Evolutionary conservation across 2,888 invertebrate species (phyloP).

Genomic region (Drosophila cognata): DNA sequence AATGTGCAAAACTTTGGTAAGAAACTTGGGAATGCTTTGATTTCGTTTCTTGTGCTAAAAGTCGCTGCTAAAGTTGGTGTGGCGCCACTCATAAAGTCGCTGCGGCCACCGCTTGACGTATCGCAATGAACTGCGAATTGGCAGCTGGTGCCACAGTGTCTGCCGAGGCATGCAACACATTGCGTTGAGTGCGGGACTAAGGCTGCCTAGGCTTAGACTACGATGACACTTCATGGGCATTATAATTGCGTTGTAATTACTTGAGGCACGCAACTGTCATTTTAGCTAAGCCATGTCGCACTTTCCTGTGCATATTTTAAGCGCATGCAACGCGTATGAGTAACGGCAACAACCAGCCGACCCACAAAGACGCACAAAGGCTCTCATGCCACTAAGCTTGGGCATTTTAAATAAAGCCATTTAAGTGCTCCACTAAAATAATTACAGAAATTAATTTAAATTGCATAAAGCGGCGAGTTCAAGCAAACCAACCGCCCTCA

Average conservation of each 20-base stretch:
- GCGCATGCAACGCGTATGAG: slow-evolving; percentile 60
- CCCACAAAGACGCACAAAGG: slow-evolving; percentile 1
- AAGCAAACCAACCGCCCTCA: slow-evolving; percentile 10
- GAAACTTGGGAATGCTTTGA: slow-evolving; percentile 32
- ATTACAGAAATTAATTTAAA: slow-evolving; percentile 81
- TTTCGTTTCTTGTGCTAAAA: slow-evolving; percentile 18
- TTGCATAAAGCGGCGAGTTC: slow-evolving; percentile 61
- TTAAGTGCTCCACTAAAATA: slow-evolving; percentile 69
- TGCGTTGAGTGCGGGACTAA: slow-evolving; percentile 39
- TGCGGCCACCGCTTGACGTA: slow-evolving; percentile 30
- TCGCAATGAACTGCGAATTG: slow-evolving; percentile 43
- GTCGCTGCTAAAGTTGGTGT: slow-evolving; percentile 15
- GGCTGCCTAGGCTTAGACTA: slow-evolving; percentile 6
- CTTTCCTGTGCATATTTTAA: slow-evolving; percentile 60
- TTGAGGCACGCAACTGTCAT: slow-evolving; percentile 77
- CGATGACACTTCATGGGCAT: slow-evolving; percentile 56
- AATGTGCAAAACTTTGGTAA: slow-evolving; percentile 20
- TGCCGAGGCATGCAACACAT: slow-evolving; percentile 68
- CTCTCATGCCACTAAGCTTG: slow-evolving; percentile 12
- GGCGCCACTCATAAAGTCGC: slow-evolving; percentile 18
- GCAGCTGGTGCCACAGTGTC: slow-evolving; percentile 59
- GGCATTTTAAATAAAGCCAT: slow-evolving; percentile 57
- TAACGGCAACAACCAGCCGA: slow-evolving; percentile 35
- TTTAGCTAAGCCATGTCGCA: slow-evolving; percentile 42
- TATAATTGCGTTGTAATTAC: slow-evolving; percentile 66